These are phyloP conservation scores for Drosophila teissieri DNA, from an alignment of 1,140 invertebrate species.

Conservation along the genomic window DNA sequence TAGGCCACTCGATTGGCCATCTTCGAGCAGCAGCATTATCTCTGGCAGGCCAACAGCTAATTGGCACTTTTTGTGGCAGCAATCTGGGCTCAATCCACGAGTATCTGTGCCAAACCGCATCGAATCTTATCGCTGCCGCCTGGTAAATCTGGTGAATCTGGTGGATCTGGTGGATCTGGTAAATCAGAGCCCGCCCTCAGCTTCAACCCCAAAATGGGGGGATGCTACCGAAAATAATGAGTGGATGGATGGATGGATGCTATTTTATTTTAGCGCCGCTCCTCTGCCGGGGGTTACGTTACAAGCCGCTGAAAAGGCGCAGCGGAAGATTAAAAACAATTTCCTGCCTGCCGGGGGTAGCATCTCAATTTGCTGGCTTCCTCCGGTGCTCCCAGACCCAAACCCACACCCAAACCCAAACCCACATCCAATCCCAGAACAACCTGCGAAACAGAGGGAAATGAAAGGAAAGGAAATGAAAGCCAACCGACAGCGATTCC, in stretches of 20 bases:
- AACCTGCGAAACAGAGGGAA: constrained; percentile 1
- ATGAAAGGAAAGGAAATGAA: neutral
- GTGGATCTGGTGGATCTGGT: neutral
- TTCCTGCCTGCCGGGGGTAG: constrained; percentile 45
- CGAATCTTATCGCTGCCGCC: neutral
- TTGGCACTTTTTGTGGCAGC: constrained; percentile 4
- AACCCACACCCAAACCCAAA: neutral
- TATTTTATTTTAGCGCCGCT: constrained; percentile 9
- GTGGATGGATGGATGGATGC: neutral
- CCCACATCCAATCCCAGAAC: neutral
- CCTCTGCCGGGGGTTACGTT: constrained; percentile 35
- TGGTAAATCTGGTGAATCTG: neutral
- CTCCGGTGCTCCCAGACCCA: constrained; percentile 17
- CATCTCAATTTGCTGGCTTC: constrained; percentile 82
- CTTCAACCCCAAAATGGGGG: neutral
- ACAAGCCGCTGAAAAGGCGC: constrained; percentile 67
- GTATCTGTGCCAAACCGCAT: neutral
- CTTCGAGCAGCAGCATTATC: neutral
- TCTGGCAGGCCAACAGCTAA: constrained; percentile 5
- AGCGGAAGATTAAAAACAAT: constrained; percentile 78
- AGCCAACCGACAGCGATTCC: constrained; percentile 24
- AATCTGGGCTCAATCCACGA: no score
- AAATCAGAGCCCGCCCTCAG: constrained; percentile 1
- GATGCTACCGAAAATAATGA: neutral
- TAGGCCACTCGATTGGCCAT: neutral